phyloP scores from a whole-genome alignment of 2,113 vertebrate genomes.

The Bubalus kerabau region DNA sequence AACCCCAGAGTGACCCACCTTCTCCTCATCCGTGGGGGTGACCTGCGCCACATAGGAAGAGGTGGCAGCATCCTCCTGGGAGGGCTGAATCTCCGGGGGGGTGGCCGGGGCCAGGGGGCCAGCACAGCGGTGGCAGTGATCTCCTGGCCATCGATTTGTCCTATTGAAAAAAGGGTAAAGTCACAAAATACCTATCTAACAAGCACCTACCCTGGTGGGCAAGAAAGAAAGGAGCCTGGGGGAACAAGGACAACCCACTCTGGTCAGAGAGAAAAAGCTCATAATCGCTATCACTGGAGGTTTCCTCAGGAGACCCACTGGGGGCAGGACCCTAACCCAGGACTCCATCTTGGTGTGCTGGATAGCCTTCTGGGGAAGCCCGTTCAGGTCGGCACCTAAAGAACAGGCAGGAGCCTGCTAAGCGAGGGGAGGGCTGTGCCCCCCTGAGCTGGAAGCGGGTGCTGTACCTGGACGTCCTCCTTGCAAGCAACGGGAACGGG shows the following conservation, averaged over 20 bases:
- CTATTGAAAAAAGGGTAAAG: slow-evolving; percentile 73
- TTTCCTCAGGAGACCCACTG: not conserved
- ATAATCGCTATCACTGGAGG: no score
- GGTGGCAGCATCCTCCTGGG: slow-evolving; percentile 94
- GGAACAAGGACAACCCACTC: not conserved
- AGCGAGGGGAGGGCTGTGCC: not conserved
- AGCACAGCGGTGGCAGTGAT: slow-evolving; percentile 95
- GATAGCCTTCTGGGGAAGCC: not conserved
- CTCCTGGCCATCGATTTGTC: slow-evolving; percentile 98
- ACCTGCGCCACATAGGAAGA: slow-evolving; percentile 94
- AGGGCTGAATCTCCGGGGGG: slow-evolving; percentile 89
- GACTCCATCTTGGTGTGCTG: rapidly evolving
- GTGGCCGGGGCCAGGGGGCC: slow-evolving; percentile 86
- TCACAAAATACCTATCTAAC: not conserved
- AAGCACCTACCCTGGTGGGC: not conserved
- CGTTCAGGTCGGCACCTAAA: not conserved
- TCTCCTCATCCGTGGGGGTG: slow-evolving; percentile 94
- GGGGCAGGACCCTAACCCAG: not conserved
- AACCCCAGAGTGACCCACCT: slow-evolving; percentile 77
- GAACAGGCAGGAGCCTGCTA: not conserved
- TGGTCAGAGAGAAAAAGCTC: not conserved
- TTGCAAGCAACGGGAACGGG: not conserved
- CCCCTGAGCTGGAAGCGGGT: not conserved
- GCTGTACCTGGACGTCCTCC: not conserved
- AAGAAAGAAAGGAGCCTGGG: not conserved